These are phyloP conservation scores for Nephotettix cincticeps DNA, from an alignment of 1,140 invertebrate genomes.

Conservation along the genomic window DNA sequence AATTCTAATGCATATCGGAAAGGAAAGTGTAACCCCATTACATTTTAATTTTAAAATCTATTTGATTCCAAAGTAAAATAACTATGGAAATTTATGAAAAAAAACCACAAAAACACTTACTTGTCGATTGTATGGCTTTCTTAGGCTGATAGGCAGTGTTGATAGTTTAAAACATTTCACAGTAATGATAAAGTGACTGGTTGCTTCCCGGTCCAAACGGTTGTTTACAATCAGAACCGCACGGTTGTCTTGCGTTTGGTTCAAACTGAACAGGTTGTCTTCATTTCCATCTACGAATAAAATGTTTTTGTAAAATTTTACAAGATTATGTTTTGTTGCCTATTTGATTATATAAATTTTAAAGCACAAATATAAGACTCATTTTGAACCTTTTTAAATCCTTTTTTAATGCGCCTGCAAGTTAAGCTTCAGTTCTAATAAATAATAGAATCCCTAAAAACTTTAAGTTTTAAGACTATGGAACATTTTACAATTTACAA, in stretches of 20 bases:
- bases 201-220: slow-evolving; percentile 65
- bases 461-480: too few relatives aligned
- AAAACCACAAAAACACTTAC: slow-evolving; percentile 46
- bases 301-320: slow-evolving; percentile 12
- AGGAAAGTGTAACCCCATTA: too few relatives aligned
- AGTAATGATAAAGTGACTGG: slow-evolving; percentile 60
- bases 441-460: too few relatives aligned
- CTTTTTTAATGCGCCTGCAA: too few relatives aligned
- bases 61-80: too few relatives aligned
- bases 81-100: too few relatives aligned
- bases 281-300: slow-evolving; percentile 64
- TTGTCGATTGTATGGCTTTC: slow-evolving; percentile 60
- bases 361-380: too few relatives aligned
- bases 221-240: slow-evolving; percentile 60
- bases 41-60: too few relatives aligned
- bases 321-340: slow-evolving; percentile 3
- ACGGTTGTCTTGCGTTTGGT: slow-evolving; percentile 62
- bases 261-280: slow-evolving; percentile 60
- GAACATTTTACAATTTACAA: too few relatives aligned
- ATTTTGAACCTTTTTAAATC: too few relatives aligned
- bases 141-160: slow-evolving; percentile 47
- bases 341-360: slow-evolving; percentile 25
- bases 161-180: slow-evolving; percentile 69
- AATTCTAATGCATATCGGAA: too few relatives aligned
- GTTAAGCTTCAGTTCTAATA: too few relatives aligned